Evolutionary conservation across 2,113 vertebrate species (phyloP).

Genomic region (Amazona guildingii): DNA sequence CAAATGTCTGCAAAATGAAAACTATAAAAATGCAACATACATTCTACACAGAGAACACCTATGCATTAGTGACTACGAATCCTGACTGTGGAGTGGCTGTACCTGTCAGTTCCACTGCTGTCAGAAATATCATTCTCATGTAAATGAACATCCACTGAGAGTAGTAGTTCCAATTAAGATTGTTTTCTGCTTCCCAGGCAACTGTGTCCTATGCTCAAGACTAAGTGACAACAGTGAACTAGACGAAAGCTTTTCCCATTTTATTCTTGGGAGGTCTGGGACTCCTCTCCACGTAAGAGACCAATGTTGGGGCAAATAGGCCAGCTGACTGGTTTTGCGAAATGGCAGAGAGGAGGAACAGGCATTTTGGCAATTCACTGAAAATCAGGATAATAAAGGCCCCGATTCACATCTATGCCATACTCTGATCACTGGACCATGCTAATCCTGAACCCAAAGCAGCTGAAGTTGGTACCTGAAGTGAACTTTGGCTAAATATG

Average conservation of each 20-base stretch:
- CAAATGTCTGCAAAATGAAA: neutral
- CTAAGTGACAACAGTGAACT: neutral
- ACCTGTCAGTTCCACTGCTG: neutral
- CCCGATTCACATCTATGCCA: neutral
- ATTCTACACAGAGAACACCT: neutral
- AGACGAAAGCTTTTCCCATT: neutral
- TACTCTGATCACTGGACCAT: neutral
- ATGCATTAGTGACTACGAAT: neutral
- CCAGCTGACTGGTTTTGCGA: neutral
- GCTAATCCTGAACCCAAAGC: neutral
- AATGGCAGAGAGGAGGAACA: neutral
- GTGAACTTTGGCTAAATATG: neutral
- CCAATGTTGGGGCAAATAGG: rapidly evolving
- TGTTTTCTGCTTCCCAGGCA: neutral
- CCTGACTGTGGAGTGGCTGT: neutral
- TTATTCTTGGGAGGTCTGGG: neutral
- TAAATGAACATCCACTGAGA: neutral
- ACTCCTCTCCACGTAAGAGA: neutral
- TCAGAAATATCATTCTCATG: neutral
- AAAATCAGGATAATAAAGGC: neutral
- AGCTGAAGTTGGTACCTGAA: neutral
- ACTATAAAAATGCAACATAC: neutral
- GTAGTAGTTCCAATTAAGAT: neutral
- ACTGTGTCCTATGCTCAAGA: neutral
- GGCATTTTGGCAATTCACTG: neutral